Evolutionary conservation across 2,888 invertebrate species (phyloP).

Genomic region (Nephrotoma guestfalica): DNA sequence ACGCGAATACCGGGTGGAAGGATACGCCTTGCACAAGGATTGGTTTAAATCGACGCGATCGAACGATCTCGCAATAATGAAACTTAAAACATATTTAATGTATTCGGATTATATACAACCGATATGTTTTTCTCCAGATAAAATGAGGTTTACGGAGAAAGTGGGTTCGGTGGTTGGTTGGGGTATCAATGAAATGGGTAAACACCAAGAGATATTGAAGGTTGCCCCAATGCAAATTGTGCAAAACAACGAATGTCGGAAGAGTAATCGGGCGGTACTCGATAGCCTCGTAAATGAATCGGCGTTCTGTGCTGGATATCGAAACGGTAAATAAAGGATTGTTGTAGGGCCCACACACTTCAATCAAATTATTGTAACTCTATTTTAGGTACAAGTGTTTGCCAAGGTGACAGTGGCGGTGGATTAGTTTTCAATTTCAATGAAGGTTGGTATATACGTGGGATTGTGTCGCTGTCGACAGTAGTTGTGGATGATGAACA

Average conservation of each 20-base stretch:
- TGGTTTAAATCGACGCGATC: slow-evolving; percentile 5
- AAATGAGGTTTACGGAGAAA: neutral
- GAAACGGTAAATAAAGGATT: slow-evolving; percentile 8
- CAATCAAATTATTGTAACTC: neutral
- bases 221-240: slow-evolving; percentile 20
- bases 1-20: slow-evolving; percentile 20
- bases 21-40: slow-evolving; percentile 6
- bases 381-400: slow-evolving; percentile 28
- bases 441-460: slow-evolving; percentile 10
- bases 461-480: slow-evolving; percentile 13
- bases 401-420: slow-evolving; percentile 39
- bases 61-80: slow-evolving; percentile 28
- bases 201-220: neutral
- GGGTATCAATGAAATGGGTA: slow-evolving; percentile 17
- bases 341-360: neutral
- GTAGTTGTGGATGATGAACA: slow-evolving; percentile 13
- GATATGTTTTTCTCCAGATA: slow-evolving; percentile 20
- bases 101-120: slow-evolving; percentile 26
- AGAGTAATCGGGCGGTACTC: slow-evolving; percentile 12
- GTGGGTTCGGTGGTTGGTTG: slow-evolving; percentile 19
- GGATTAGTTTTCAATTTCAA: slow-evolving; percentile 26
- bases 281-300: slow-evolving; percentile 8
- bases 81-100: slow-evolving; percentile 21
- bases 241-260: slow-evolving; percentile 21
- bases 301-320: slow-evolving; percentile 14